Conservation (phyloP, 2,888 invertebrate species). For the Troglohyphantes excavatus region DNA sequence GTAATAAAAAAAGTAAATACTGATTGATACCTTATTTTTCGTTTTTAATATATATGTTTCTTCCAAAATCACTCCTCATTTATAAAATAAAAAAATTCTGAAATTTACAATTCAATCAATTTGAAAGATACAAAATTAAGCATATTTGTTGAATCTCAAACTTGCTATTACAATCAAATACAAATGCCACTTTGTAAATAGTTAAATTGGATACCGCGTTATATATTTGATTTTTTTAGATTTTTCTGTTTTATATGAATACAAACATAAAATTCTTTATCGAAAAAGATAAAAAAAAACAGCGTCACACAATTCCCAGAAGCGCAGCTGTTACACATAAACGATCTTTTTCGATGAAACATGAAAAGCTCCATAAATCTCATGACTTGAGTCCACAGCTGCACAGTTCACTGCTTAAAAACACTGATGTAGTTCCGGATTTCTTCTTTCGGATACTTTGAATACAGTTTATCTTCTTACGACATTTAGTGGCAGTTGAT, state of each 20-base stretch:
- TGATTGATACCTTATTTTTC: too few relatives aligned
- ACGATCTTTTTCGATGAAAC: slow-evolving; percentile 61
- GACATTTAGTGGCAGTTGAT: slow-evolving; percentile 69
- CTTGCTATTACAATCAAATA: too few relatives aligned
- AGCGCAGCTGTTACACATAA: slow-evolving; percentile 70
- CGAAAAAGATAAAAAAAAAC: slow-evolving; percentile 35
- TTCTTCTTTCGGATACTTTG: slow-evolving; percentile 53
- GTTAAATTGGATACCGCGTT: too few relatives aligned
- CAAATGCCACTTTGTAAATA: too few relatives aligned
- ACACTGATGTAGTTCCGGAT: slow-evolving; percentile 30
- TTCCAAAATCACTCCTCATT: too few relatives aligned
- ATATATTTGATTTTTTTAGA: too few relatives aligned
- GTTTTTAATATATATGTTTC: too few relatives aligned
- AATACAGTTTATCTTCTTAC: slow-evolving; percentile 73
- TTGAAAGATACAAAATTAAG: too few relatives aligned
- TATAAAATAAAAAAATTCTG: too few relatives aligned
- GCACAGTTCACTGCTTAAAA: slow-evolving; percentile 68
- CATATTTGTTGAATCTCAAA: too few relatives aligned
- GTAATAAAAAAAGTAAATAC: too few relatives aligned
- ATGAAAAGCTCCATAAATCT: slow-evolving; percentile 69
- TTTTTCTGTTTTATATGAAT: not conserved
- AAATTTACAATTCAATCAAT: too few relatives aligned
- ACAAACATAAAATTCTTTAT: slow-evolving; percentile 50
- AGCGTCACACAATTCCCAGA: slow-evolving; percentile 5
- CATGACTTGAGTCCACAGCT: slow-evolving; percentile 64